Base-by-base conservation (phyloP, 2,113 vertebrate genomes). In the Eleginops maclovinus region DNA sequence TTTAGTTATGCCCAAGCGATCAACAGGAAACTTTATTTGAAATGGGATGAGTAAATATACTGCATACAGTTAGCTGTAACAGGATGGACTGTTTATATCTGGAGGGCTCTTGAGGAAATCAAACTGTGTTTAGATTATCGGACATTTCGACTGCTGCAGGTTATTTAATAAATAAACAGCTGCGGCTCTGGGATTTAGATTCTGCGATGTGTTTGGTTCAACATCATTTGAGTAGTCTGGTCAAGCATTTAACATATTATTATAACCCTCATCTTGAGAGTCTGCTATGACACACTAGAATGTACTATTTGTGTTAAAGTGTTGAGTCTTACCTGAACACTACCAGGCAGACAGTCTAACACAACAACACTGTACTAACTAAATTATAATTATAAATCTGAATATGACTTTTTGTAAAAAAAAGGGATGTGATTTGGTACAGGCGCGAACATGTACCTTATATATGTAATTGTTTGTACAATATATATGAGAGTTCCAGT, bases 161-260 rank as follows among this genome's bases (percentile, higher is more conserved):
- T 73, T 80, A 61, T 80, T 83, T 73, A 26, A 77, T 76, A 88
- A 88, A 91, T 82, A 91, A 88, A 84, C 86, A 88, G 67, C 14
- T 0, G 55, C 43, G 12, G 58, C 68, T 64, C 47, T 3, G 58
- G 54, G 82, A 64, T 79, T 77, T 22, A 62, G 65, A 72, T 69
- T 79, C 56, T 87, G 69, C 76, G 77, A 71, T 60, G 70, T 75
- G 71, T 81, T 83, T 73, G 60, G 26, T 75, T 85, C 72, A 72
- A 83, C 60, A 64, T 51, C 46, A 43, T 61, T 60, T 59, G 70
- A 90, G 82, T 70, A 73, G 75, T n/a, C 56, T 55, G 77, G 60
- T 75, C 66, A 67, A 67, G 65, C 43, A 0, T 77, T 77, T 72
- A 72, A 53, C 75, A 75, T 80, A 50, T 83, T 85, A 83, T 79